A percentile compares a stretch with the other conserved stretches of the same genome.
These are phyloP conservation scores for Coregonus suidteri DNA, from an alignment of 2,797 vertebrate species.

Conservation along the genomic window DNA sequence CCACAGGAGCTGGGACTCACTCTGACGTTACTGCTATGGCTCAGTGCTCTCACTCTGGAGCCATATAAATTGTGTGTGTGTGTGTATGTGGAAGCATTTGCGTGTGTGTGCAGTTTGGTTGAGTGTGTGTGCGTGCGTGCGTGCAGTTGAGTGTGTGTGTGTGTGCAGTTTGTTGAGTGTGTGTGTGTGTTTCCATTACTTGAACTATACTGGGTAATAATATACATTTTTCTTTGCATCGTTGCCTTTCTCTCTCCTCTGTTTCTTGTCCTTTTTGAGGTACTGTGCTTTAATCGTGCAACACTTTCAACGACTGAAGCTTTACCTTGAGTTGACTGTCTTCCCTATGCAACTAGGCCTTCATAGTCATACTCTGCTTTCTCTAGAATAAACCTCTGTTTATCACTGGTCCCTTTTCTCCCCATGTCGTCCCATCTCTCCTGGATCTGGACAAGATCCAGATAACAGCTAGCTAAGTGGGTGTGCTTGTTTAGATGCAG, in stretches of 20 bases:
- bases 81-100: background rate
- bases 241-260: conserved; percentile 46
- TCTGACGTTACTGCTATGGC: background rate
- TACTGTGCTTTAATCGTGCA: conserved; percentile 50
- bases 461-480: background rate
- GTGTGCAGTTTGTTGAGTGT: background rate
- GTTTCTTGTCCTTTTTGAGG: conserved; percentile 40
- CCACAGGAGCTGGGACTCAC: background rate
- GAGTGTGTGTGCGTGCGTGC: background rate
- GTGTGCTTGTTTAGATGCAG: background rate
- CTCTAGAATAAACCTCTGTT: background rate
- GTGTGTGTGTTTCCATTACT: conserved; percentile 35
- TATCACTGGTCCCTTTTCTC: background rate
- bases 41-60: background rate
- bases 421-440: background rate
- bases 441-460: background rate
- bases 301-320: conserved; percentile 47
- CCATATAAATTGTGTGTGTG: background rate
- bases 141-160: background rate
- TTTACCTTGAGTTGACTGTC: conserved; percentile 55
- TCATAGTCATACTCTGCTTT: conserved; percentile 33
- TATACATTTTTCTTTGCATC: conserved; percentile 43
- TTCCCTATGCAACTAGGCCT: conserved; percentile 66
- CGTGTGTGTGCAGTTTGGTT: background rate
- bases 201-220: conserved; percentile 62